phyloP scores from a whole-genome alignment of 2,888 invertebrate genomes.

The Cistogaster globosa region DNA sequence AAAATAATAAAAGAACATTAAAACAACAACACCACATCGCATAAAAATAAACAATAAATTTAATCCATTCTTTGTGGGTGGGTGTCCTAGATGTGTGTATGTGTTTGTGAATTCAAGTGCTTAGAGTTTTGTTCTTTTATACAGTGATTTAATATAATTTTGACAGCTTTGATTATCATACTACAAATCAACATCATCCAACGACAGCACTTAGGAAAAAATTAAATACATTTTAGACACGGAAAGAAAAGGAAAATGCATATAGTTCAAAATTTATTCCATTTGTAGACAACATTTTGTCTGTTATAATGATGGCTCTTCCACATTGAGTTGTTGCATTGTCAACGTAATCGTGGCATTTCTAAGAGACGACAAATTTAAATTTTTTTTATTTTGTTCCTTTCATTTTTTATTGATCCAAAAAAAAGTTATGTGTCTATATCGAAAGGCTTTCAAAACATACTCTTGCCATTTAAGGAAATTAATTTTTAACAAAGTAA shows the following conservation, averaged over 20 bases:
- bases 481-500: too few relatives aligned
- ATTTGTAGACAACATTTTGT: constrained; percentile 36
- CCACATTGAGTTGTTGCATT: too few relatives aligned
- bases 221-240: neutral
- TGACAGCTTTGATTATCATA: too few relatives aligned
- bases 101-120: neutral
- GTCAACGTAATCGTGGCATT: constrained; percentile 18
- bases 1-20: neutral
- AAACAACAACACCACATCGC: neutral
- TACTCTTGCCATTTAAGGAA: too few relatives aligned
- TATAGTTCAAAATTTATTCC: constrained; percentile 4
- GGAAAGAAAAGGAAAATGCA: constrained; percentile 3
- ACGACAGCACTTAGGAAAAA: too few relatives aligned
- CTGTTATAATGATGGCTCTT: constrained; percentile 11
- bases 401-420: neutral
- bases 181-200: too few relatives aligned
- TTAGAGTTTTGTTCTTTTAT: constrained; percentile 42
- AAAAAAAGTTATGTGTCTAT: too few relatives aligned
- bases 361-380: constrained; percentile 30
- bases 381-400: neutral
- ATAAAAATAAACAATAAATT: neutral
- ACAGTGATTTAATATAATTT: too few relatives aligned
- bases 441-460: too few relatives aligned
- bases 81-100: too few relatives aligned
- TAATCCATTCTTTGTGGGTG: too few relatives aligned